Evolutionary conservation across 2,113 vertebrate genomes (phyloP).

Genomic region (Elephantulus edwardii): DNA sequence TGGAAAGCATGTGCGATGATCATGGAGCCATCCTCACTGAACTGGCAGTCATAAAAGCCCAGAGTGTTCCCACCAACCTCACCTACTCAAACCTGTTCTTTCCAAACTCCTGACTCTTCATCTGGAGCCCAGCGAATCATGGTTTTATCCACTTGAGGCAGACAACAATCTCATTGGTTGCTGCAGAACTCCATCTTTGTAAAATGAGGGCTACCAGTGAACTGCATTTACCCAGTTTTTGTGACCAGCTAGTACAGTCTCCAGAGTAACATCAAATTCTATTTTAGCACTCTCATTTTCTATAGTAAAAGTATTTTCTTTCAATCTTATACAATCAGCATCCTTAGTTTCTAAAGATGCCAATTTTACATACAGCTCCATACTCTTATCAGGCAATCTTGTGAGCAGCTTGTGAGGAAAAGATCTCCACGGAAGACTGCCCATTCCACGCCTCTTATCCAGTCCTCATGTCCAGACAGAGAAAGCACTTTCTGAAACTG

Average conservation of each 20-base stretch:
- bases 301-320: constrained; percentile 91
- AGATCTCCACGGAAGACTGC: constrained; percentile 86
- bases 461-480: constrained; percentile 95
- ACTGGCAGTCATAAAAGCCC: constrained; percentile 96
- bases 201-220: constrained; percentile 93
- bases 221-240: constrained; percentile 96
- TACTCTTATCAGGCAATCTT: constrained; percentile 96
- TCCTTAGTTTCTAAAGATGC: constrained; percentile 73
- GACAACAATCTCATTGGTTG: constrained; percentile 93
- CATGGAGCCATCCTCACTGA: constrained; percentile 93
- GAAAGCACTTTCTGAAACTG: constrained; percentile 91
- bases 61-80: constrained; percentile 98
- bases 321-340: constrained; percentile 88
- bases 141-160: constrained; percentile 98
- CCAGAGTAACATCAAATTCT: constrained; percentile 90
- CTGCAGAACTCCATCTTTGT: constrained; percentile 88
- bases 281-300: constrained; percentile 83
- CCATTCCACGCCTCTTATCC: constrained; percentile 94
- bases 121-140: constrained; percentile 98
- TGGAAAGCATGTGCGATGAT: constrained; percentile 96
- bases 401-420: constrained; percentile 95
- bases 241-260: constrained; percentile 95
- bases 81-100: constrained; percentile 97
- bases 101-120: constrained; percentile 94
- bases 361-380: constrained; percentile 91